phyloP scores from a whole-genome alignment of 2,113 vertebrate species.

The Rhinogobius similis region DNA sequence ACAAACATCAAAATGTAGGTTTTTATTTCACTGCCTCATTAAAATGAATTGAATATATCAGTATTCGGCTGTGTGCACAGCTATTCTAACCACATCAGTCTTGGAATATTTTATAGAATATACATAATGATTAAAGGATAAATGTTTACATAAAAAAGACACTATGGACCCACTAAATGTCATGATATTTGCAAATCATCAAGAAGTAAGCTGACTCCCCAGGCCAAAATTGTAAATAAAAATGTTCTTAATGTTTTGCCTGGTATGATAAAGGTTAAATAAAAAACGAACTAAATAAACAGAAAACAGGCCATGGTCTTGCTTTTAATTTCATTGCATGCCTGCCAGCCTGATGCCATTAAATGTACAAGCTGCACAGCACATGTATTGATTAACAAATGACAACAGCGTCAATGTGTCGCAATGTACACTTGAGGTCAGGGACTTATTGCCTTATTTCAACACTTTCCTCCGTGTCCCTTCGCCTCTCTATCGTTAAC shows the following conservation, averaged over 20 bases:
- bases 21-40: no score
- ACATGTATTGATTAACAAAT: conserved; percentile 74
- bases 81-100: no score
- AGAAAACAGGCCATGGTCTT: conserved; percentile 48
- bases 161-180: no score
- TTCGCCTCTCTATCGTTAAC: conserved; percentile 14
- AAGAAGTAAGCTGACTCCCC: conserved; percentile 41
- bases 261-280: no score
- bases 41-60: no score
- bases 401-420: conserved; percentile 72
- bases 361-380: conserved; percentile 68
- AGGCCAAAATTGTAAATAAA: no score
- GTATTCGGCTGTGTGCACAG: conserved; percentile 12
- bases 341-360: conserved; percentile 67
- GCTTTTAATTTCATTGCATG: conserved; percentile 63
- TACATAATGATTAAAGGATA: no score
- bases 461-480: conserved; percentile 47
- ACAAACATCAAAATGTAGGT: no score
- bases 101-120: no score
- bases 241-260: no score
- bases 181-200: conserved; percentile 43
- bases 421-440: conserved; percentile 75
- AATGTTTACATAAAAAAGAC: no score
- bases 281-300: conserved; percentile 38
- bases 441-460: conserved; percentile 69